Conservation (phyloP, 2,113 vertebrate species). For the Rostratula benghalensis region DNA sequence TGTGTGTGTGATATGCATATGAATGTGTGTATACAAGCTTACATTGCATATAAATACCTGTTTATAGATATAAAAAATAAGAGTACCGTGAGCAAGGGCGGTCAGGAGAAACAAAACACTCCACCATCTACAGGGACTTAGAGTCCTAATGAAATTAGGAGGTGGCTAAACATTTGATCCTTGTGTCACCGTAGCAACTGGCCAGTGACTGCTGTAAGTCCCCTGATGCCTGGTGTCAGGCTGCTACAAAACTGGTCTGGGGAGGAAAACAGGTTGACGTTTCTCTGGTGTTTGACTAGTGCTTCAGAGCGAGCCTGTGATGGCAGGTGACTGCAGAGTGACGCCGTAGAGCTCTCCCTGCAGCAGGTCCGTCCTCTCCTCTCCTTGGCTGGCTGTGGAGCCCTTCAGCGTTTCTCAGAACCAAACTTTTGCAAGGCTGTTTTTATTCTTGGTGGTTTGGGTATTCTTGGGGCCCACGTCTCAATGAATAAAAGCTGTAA, state of each 20-base stretch:
- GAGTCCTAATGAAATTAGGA: neutral
- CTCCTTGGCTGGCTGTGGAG: neutral
- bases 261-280: rapidly evolving
- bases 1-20: neutral
- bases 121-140: neutral
- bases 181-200: neutral
- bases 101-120: neutral
- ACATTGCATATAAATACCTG: neutral
- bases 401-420: neutral
- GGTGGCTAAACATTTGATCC: neutral
- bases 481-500: neutral
- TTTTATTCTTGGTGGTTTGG: neutral
- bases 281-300: neutral
- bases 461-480: neutral
- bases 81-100: neutral
- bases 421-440: neutral
- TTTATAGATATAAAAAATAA: neutral
- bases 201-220: neutral
- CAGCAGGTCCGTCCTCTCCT: neutral
- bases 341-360: neutral
- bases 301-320: neutral
- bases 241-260: neutral
- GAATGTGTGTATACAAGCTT: neutral
- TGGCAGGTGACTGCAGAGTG: neutral
- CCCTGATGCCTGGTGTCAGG: neutral